Conservation (phyloP, 2,888 invertebrate species). For the Drosophila melanocephala region DNA sequence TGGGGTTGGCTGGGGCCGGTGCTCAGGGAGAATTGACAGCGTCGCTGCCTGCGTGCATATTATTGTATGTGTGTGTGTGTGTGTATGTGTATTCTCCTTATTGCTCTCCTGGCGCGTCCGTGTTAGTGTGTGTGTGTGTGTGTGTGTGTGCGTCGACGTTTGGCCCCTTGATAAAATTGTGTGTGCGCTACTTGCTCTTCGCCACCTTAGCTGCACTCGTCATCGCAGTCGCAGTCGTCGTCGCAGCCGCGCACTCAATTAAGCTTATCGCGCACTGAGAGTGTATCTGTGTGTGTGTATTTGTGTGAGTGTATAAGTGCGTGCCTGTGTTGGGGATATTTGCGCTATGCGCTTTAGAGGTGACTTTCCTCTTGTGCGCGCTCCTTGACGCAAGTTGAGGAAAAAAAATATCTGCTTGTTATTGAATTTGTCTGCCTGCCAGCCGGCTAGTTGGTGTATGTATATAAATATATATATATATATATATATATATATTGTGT, state of each 20-base stretch:
- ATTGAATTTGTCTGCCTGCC: slow-evolving; percentile 46
- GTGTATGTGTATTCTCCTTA: slow-evolving; percentile 64
- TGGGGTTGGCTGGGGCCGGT: slow-evolving; percentile 37
- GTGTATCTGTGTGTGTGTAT: slow-evolving; percentile 30
- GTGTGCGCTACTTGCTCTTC: slow-evolving; percentile 46
- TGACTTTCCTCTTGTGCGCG: slow-evolving; percentile 72
- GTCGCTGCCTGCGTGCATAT: slow-evolving; percentile 54
- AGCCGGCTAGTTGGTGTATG: slow-evolving; percentile 6
- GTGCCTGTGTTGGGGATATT: slow-evolving; percentile 68
- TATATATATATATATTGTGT: not conserved
- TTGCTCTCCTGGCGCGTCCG: slow-evolving; percentile 71
- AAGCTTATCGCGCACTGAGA: slow-evolving; percentile 76
- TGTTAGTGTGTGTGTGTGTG: slow-evolving; percentile 13
- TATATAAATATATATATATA: not conserved
- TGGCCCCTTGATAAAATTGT: slow-evolving; percentile 74
- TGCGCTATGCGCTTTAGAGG: slow-evolving; percentile 73
- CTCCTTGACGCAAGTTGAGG: slow-evolving; percentile 60
- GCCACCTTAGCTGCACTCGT: slow-evolving; percentile 41
- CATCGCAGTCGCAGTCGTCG: slow-evolving; percentile 30
- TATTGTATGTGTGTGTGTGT: slow-evolving; percentile 24
- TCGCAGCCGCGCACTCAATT: slow-evolving; percentile 70
- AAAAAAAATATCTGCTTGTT: slow-evolving; percentile 50
- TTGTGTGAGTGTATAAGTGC: slow-evolving; percentile 25
- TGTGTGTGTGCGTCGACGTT: slow-evolving; percentile 46
- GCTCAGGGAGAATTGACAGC: slow-evolving; percentile 50